Evolutionary conservation across 2,888 invertebrate species (phyloP).

Genomic region (Metalampra italica): DNA sequence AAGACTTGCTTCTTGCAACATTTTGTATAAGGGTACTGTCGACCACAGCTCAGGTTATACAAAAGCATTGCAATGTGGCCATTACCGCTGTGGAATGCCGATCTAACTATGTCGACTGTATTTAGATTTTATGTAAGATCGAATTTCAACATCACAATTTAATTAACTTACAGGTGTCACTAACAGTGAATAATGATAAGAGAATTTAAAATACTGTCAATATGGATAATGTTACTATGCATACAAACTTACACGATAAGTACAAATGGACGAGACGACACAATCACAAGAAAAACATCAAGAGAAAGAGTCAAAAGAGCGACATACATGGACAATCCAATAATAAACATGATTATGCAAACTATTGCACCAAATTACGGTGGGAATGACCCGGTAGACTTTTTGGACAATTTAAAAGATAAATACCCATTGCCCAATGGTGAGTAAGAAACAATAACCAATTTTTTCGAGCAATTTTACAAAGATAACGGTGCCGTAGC

Average conservation of each 20-base stretch:
- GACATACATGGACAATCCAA: conserved; percentile 14
- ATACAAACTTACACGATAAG: conserved; percentile 5
- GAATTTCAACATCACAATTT: too few relatives aligned
- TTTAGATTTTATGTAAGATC: too few relatives aligned
- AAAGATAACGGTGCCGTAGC: not conserved
- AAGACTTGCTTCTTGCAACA: too few relatives aligned
- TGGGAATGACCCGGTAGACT: conserved; percentile 20
- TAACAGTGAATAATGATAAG: conserved; percentile 2
- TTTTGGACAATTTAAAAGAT: conserved; percentile 38
- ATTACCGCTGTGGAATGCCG: too few relatives aligned
- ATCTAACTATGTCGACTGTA: too few relatives aligned
- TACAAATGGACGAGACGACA: conserved; percentile 4
- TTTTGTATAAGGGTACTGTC: too few relatives aligned
- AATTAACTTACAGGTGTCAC: not conserved
- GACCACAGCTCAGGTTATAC: too few relatives aligned
- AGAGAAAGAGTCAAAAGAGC: not conserved
- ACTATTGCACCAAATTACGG: conserved; percentile 21
- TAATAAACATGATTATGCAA: conserved; percentile 27
- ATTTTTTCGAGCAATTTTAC: too few relatives aligned
- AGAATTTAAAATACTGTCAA: conserved; percentile 1
- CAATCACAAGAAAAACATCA: not conserved
- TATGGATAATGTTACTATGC: conserved; percentile 5
- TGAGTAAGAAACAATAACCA: conserved; percentile 18
- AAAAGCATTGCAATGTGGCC: too few relatives aligned
- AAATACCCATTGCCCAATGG: conserved; percentile 35